A percentile compares a stretch with the other conserved stretches of the same genome.
Evolutionary conservation across 2,888 invertebrate genomes (phyloP).

Genomic region (Rugalucina vietnamica): DNA sequence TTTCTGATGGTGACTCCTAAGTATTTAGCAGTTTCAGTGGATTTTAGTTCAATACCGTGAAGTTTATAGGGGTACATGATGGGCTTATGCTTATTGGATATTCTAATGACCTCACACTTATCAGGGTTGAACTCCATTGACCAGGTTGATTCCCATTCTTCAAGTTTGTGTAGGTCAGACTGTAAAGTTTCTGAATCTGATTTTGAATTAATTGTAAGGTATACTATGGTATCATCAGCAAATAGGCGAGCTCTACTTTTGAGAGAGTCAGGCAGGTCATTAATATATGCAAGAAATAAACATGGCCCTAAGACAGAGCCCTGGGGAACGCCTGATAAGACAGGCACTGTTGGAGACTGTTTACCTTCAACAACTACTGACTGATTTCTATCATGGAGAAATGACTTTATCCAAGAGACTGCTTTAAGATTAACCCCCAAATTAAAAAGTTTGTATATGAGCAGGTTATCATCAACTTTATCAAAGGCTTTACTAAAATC

Average conservation of each 20-base stretch:
- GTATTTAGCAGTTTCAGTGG: neutral
- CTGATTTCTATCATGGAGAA: conserved; percentile 20
- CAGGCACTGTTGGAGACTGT: neutral
- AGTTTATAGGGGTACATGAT: neutral
- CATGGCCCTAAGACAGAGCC: neutral
- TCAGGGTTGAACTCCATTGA: neutral
- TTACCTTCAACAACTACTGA: conserved; percentile 30
- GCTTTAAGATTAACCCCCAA: conserved; percentile 11
- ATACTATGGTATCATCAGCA: no score
- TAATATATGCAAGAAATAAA: neutral
- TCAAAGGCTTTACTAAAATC: conserved; percentile 36
- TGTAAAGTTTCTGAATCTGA: no score
- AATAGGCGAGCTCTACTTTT: neutral
- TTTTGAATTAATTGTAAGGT: no score
- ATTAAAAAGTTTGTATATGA: conserved; percentile 23
- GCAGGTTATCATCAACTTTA: neutral
- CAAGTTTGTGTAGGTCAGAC: no score
- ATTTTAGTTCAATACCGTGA: neutral
- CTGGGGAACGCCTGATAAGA: conserved; percentile 18
- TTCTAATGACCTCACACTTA: neutral
- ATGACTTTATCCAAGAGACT: conserved; percentile 16
- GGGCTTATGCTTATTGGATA: neutral
- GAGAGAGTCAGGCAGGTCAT: neutral
- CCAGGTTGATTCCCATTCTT: no score
- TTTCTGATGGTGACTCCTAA: neutral